Evolutionary conservation across 2,113 vertebrate genomes (phyloP), one percentile per base, ranked within the genome.

Genomic region (Neogobius melanostomus): DNA sequence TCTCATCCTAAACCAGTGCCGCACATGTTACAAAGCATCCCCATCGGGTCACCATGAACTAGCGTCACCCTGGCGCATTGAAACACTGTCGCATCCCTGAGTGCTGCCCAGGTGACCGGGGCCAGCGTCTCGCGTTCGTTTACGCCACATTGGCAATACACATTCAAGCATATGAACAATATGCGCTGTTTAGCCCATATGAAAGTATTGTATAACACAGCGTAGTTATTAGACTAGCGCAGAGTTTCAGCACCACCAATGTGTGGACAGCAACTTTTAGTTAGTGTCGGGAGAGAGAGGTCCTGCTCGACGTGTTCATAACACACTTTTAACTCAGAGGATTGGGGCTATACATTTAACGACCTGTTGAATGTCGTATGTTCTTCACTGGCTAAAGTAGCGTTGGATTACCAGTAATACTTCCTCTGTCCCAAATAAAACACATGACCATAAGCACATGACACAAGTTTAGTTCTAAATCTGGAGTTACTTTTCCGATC

Each of bases 361-460:
- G 64, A 90, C 86, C 83, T 90, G 88, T 90, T 90, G 86, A 86
- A 82, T 45, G 1, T 62, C 53, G 49, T 60, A 49, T 64, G 74
- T 81, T 74, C 50, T 11, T 1, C 28, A 42, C 67, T 47, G 69
- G 44, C 64, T 8, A 53, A 53, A 52, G 8, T 21, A 15, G 12
- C 47, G 8, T 51, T 7, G 43, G 2, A 11, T 62, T 21, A 17
- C n/a, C 6, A 64, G 3, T 44, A 45, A 44, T 21, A 21, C 21
- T 1, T 36, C 28, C 57, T 21, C 57, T 14, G 28, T 1, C 6
- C 14, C 8, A 8, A 4, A 11, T 56, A 11, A 28, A 56, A 56
- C 53, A 56, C 53, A 16, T 53, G 53, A 17, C 9, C 5, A 54
- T n/a, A 21, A 7, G 14, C 49, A 36, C 28, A 36, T 36, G 28